Percentiles rank a stretch among this genome's conserved stretches.
phyloP scores from a whole-genome alignment of 2,797 vertebrate genomes.

The Selene dorsalis region DNA sequence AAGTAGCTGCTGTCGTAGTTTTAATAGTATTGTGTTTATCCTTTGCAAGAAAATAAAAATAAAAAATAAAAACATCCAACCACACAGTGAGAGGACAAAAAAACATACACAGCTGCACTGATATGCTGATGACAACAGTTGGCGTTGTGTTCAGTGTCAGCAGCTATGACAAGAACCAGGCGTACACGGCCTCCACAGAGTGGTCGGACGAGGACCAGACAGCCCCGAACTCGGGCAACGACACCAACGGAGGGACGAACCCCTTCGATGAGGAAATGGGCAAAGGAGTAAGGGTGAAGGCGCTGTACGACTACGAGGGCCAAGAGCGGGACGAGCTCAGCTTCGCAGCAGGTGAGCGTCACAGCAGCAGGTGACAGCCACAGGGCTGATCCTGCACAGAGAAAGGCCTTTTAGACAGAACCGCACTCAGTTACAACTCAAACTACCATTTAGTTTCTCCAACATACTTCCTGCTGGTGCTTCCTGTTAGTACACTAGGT shows the following conservation, averaged over 20 bases:
- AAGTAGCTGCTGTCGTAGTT: neutral
- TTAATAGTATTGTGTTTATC: neutral
- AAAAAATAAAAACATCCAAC: no score
- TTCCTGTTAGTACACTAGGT: neutral
- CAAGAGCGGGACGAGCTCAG: constrained; percentile 98
- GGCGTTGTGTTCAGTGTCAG: constrained; percentile 84
- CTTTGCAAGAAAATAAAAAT: neutral
- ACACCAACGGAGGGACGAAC: constrained; percentile 91
- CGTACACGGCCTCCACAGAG: constrained; percentile 85
- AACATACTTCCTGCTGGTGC: neutral
- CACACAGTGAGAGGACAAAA: neutral
- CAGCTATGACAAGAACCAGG: constrained; percentile 93
- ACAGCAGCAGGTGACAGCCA: neutral
- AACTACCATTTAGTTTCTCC: neutral
- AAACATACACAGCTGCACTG: no score
- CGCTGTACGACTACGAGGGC: constrained; percentile 95
- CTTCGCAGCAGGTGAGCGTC: constrained; percentile 91
- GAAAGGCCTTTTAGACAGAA: neutral
- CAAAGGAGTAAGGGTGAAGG: constrained; percentile 90
- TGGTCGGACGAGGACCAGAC: constrained; percentile 95
- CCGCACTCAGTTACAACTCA: neutral
- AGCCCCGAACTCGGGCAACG: constrained; percentile 86
- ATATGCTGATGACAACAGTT: neutral
- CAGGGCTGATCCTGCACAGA: neutral
- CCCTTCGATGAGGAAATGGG: constrained; percentile 90